Conservation (phyloP, 2,797 vertebrate genomes). For the Pipistrellus nathusii region DNA sequence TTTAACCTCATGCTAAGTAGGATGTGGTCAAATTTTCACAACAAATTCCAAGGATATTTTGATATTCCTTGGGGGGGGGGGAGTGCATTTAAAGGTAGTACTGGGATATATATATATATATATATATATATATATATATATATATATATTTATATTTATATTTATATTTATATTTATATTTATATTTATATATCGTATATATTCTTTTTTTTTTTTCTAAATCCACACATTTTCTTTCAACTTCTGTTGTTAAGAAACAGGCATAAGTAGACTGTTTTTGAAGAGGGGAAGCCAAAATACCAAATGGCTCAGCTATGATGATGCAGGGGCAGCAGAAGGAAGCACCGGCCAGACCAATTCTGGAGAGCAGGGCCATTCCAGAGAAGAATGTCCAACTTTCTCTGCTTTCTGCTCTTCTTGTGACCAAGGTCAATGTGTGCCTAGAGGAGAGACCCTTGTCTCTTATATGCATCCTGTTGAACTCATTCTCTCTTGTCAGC, state of each 20-base stretch:
- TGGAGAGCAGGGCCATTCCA: not conserved
- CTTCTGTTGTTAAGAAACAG: not conserved
- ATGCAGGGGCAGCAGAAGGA: not conserved
- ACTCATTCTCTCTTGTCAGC: not conserved
- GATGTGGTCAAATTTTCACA: slow-evolving; percentile 80
- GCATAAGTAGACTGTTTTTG: not conserved
- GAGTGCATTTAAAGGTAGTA: slow-evolving; percentile 72
- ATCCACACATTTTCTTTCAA: slow-evolving; percentile 64
- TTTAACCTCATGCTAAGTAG: slow-evolving; percentile 83
- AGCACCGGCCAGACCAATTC: not conserved
- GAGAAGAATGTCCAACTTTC: not conserved
- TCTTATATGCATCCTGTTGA: not conserved
- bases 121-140: not conserved
- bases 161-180: too few species aligned
- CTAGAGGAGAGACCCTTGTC: not conserved
- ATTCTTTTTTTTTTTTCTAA: not conserved
- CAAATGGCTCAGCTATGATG: not conserved
- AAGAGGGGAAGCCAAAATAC: not conserved
- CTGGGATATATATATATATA: not conserved
- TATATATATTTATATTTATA: too few species aligned
- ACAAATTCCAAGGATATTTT: slow-evolving; percentile 79
- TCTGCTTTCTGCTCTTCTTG: not conserved
- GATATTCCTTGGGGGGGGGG: slow-evolving; percentile 66
- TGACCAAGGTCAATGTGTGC: not conserved
- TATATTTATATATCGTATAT: too few species aligned